Evolutionary conservation across 2,113 vertebrate species (phyloP), one percentile per base, ranked within the genome.

Genomic region (Otis tarda): DNA sequence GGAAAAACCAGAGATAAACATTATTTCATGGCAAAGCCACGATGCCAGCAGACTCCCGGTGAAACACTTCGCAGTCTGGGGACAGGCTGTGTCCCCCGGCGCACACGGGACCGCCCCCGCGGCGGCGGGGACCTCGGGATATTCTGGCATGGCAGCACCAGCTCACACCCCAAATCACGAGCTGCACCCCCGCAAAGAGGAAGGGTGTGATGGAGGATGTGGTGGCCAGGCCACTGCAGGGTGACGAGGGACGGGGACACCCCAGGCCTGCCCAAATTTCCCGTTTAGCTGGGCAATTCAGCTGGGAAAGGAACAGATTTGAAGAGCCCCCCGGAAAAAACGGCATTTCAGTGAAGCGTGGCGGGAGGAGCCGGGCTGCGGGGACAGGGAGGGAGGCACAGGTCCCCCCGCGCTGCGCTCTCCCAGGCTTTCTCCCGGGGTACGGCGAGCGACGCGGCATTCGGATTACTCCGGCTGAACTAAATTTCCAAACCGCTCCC

Each of bases 401-500:
- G 43, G 7, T 55, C 37, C 20, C 56, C 67, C 69, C 7, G 0
- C 0, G 3, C 37, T 2, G 4, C 1, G 11, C 45, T 89, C 67
- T 68, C 69, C 19, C 76, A 30, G 57, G 65, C 94, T 63, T 85
- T 53, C 95, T 93, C 92, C 52, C 1, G 0, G 90, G 91, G 70
- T 17, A 86, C 12, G 2, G 83, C 6, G 14, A 82, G 61, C 0
- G 39, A 73, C 2, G 2, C 5, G 3, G 81, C 84, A 8, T 20
- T 56, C 16, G 12, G 73, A 71, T 61, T 21, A 37, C 76, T 53
- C 78, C 8, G 8, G 83, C 53, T 57, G 79, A 95, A 90, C 0
- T 24, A n/a, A 85, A 94, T 47, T 82, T 94, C 92, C 96, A 69
- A 94, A 90, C 84, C 19, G 68, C 59, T 27, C 96, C 91, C 96